A percentile compares a stretch with the other conserved stretches of the same genome.
These are phyloP conservation scores for Prunella fulvescens DNA, from an alignment of 2,113 vertebrate genomes.

Conservation along the genomic window DNA sequence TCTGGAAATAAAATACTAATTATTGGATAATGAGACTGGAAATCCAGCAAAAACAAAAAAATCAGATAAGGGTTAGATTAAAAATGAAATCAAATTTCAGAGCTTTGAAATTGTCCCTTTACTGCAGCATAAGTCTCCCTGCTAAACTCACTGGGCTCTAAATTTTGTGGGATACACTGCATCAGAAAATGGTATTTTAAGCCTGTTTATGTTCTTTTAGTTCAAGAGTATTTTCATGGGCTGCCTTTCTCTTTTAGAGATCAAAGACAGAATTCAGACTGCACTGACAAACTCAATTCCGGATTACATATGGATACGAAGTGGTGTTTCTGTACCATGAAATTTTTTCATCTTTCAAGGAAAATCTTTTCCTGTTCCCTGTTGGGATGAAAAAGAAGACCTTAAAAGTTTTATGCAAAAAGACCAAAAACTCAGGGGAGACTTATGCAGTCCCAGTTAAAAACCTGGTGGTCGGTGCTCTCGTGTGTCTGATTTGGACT, in stretches of 20 bases:
- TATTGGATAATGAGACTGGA: neutral
- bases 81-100: neutral
- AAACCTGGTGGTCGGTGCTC: neutral
- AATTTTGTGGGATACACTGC: neutral
- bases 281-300: conserved; percentile 22
- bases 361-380: conserved; percentile 11
- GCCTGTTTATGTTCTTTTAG: neutral
- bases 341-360: neutral
- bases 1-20: neutral
- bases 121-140: neutral
- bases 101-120: neutral
- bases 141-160: neutral
- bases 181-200: neutral
- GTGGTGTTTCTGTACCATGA: neutral
- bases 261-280: conserved; percentile 29
- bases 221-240: neutral
- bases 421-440: neutral
- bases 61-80: neutral
- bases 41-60: neutral
- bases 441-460: neutral
- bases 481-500: neutral
- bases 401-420: neutral
- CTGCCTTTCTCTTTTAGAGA: conserved; percentile 9
- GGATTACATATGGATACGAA: conserved; percentile 7
- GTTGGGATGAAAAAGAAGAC: neutral